Evolutionary conservation across 2,797 vertebrate genomes (phyloP), one percentile per base, ranked within the genome.

Genomic region (Urophycis tenuis): DNA sequence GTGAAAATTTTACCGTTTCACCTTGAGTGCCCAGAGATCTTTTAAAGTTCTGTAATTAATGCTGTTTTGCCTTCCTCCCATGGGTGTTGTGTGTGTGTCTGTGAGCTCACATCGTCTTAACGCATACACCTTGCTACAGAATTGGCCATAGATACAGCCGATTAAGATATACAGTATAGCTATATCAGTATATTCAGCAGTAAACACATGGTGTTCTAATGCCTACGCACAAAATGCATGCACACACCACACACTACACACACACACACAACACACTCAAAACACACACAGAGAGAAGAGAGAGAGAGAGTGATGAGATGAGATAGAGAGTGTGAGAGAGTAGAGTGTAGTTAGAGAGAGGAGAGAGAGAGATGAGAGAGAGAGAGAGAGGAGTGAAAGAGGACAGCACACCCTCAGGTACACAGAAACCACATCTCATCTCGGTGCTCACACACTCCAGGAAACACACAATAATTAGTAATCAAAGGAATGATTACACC

Each of bases 401-500:
- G 71, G 74, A 78, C 71, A 31, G 72, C 19, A 49, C 45, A 49
- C 45, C 73, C 10, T 49, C 77, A 72, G 72, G 39, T 53, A 39
- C 9, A 73, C n/a, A 76, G 39, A 80, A 74, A 74, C 31, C 88
- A 84, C 11, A 64, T 73, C 78, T 75, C 25, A 72, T 11, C 74
- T 33, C 77, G 35, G 49, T 69, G 69, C 72, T 78, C 64, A 73
- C 74, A 64, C 79, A 75, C 77, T 78, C 75, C 33, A 76, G 81
- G 80, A 83, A 88, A 85, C 75, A 72, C 74, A 36, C 32, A 34
- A 79, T 87, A 86, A 91, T 91, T 88, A 90, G 78, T 77, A 53
- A 90, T 86, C 83, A 84, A 71, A 79, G 86, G 84, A 88, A 78
- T 87, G 84, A 78, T 75, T 84, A 87, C 84, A 78, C 88, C 88